Percentiles rank a stretch among this genome's conserved stretches.
phyloP scores from a whole-genome alignment of 2,888 invertebrate genomes.

The Andricus quercusramuli region DNA sequence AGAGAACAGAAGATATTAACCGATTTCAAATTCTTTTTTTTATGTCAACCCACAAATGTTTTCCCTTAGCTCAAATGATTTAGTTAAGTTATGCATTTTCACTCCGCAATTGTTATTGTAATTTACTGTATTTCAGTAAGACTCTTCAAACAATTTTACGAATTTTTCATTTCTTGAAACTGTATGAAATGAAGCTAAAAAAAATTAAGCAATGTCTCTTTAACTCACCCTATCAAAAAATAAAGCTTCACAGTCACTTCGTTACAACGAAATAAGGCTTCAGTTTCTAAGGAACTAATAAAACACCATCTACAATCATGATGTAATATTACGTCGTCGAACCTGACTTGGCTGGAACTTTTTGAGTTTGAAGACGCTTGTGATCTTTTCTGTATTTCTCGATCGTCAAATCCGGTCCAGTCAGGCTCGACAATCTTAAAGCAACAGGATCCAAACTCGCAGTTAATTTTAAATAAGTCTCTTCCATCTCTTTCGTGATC shows the following conservation, averaged over 20 bases:
- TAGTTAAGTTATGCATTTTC: too few relatives aligned
- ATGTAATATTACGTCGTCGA: conserved; percentile 60
- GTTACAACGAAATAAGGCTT: conserved; percentile 38
- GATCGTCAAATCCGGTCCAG: conserved; percentile 70
- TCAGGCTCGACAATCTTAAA: conserved; percentile 61
- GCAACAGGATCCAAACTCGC: conserved; percentile 73
- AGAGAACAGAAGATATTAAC: too few relatives aligned
- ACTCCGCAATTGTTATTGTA: too few relatives aligned
- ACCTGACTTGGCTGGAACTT: conserved; percentile 60
- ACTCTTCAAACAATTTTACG: too few relatives aligned
- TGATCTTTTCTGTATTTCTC: conserved; percentile 74
- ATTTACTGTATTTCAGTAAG: too few relatives aligned
- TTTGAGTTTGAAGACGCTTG: conserved; percentile 67
- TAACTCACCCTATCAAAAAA: neutral
- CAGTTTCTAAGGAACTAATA: conserved; percentile 35
- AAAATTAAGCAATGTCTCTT: neutral
- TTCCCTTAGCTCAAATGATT: too few relatives aligned
- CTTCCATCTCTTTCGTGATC: conserved; percentile 75
- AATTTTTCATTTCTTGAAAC: too few relatives aligned
- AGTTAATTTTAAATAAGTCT: conserved; percentile 74
- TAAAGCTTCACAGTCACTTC: neutral
- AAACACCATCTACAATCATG: conserved; percentile 4
- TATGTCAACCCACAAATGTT: too few relatives aligned
- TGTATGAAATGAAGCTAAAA: neutral
- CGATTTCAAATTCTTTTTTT: too few relatives aligned